Base-by-base conservation (phyloP, 53 echinoderm and acorn worm species). In the Luidia sarsii region DNA sequence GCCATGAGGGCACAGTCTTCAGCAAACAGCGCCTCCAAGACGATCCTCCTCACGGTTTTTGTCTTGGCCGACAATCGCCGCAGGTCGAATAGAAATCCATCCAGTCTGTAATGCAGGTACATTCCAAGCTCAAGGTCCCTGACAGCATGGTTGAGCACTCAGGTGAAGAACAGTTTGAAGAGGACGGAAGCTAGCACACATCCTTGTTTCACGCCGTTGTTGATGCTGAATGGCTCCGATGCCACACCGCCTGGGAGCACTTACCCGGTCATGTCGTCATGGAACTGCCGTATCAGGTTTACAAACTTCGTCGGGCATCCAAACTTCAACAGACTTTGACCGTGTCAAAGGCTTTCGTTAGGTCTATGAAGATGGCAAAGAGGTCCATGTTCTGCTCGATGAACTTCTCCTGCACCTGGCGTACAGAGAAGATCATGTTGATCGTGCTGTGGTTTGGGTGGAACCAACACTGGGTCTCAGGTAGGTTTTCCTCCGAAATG, bases 101-200 rank as follows among this genome's bases (percentile, higher is more conserved):
- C 67, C 0, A 15, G 15, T 39, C 89, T 50, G 34, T 73, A 85
- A 67, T 67, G 74, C 10, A 81, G 66, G 55, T 75, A 82, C 21
- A 90, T 29, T 4, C 86, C 82, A 7, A 82, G 73, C 14, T 48
- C 31, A 33, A 86, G 51, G 16, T 36, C 36, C 4, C 66, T 13
- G 31, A 72, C 70, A 16, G 86, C 90, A 48, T 85, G 38, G 9
- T 15, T 18, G 2, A 85, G 90, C 14, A 86, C 50, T 19, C 79
- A n/a, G 13, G 82, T 67, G 48, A 85, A 84, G 89, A 89, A 84
- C 33, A 84, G 83, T 1, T 79, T 64, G 27, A 89, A 89, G 20
- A 80, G 71, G 18, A 52, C 21, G 4, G 52, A 15, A 63, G 64
- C 7, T 10, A 33, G 28, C 64, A 67, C 67, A 39, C 67, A 67